phyloP scores from a whole-genome alignment of 2,888 invertebrate species.

The Macaria notata region DNA sequence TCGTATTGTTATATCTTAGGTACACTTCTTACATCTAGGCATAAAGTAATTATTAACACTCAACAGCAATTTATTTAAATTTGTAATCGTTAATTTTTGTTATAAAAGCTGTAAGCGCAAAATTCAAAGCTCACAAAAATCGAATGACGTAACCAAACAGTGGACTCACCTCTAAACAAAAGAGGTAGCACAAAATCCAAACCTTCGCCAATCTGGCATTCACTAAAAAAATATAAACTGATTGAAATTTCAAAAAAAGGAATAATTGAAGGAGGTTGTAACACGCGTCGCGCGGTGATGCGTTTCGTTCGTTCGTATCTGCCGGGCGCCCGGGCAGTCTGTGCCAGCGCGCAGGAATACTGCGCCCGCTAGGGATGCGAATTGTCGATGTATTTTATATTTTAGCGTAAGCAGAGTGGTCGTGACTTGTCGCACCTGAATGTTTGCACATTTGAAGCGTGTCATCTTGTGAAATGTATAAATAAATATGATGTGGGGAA shows the following conservation, averaged over 20 bases:
- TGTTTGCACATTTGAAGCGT: no score
- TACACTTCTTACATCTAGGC: no score
- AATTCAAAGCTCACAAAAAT: constrained; percentile 5
- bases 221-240: constrained; percentile 38
- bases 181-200: constrained; percentile 49
- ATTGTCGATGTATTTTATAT: constrained; percentile 42
- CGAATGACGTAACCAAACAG: constrained; percentile 12
- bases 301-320: constrained; percentile 78
- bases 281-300: constrained; percentile 65
- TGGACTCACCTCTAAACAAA: constrained; percentile 45
- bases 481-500: no score
- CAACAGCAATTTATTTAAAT: no score
- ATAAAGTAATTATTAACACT: no score
- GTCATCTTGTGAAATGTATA: no score
- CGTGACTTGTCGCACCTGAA: background rate
- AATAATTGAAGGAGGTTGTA: constrained; percentile 48
- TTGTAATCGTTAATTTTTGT: no score
- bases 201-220: constrained; percentile 31
- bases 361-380: constrained; percentile 52
- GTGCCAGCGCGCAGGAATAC: constrained; percentile 47
- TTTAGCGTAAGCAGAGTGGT: background rate
- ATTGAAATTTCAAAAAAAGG: constrained; percentile 41
- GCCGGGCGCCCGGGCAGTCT: constrained; percentile 75
- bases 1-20: no score
- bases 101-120: background rate